Percentiles rank a stretch among this genome's conserved stretches.
These are phyloP conservation scores for Apteryx mantelli DNA, from an alignment of 2,113 vertebrate species.

Conservation along the genomic window DNA sequence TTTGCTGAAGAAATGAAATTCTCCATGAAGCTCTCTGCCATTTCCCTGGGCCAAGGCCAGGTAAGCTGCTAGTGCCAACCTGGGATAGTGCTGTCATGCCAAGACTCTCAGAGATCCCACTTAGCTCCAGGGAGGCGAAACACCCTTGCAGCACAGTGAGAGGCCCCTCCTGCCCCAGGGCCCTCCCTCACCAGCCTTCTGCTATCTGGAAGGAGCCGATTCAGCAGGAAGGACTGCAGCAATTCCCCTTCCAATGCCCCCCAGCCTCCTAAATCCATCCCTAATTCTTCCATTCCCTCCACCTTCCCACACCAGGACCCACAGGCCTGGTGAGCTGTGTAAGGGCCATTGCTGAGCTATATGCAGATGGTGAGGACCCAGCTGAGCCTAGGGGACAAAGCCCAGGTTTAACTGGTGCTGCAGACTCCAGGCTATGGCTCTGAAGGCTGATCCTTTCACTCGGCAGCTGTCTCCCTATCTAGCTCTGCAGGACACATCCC, in stretches of 20 bases:
- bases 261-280: neutral
- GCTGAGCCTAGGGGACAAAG: neutral
- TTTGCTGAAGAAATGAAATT: conserved; percentile 93
- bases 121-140: neutral
- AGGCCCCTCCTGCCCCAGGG: neutral
- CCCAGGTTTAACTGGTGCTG: neutral
- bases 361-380: neutral
- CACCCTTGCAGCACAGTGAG: neutral
- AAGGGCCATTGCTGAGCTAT: neutral
- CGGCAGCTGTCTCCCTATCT: neutral
- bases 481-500: neutral
- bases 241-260: neutral
- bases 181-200: neutral
- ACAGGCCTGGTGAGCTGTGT: neutral
- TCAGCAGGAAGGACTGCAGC: neutral
- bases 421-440: neutral
- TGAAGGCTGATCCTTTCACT: neutral
- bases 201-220: neutral
- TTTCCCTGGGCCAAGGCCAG: conserved; percentile 93
- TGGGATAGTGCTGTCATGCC: neutral
- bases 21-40: conserved; percentile 87
- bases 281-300: neutral
- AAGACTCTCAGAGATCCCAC: neutral
- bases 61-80: conserved; percentile 55
- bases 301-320: neutral